A percentile compares a stretch with the other conserved stretches of the same genome.
Conservation (phyloP, 2,797 vertebrate genomes). For the Pteropus rufus region DNA sequence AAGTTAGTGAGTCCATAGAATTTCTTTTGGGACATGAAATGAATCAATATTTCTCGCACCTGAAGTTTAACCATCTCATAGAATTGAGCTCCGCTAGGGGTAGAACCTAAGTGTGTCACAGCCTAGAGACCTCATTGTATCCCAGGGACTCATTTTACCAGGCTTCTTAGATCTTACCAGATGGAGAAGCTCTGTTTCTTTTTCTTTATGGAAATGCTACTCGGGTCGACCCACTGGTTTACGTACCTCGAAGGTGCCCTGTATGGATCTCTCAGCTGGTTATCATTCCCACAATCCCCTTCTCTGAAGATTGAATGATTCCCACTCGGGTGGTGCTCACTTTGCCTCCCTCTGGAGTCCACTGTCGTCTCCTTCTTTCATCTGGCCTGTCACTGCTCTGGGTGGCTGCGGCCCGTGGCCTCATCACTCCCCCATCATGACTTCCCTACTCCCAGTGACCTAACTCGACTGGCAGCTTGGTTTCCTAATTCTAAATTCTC, state of each 20-base stretch:
- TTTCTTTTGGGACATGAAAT: background rate
- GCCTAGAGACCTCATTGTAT: background rate
- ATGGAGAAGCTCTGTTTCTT: background rate
- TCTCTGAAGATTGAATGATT: background rate
- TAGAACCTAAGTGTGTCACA: background rate
- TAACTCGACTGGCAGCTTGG: background rate
- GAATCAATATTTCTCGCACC: background rate
- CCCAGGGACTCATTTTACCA: too few relatives aligned
- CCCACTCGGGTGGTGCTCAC: too few relatives aligned
- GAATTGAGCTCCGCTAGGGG: background rate
- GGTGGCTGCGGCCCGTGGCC: background rate
- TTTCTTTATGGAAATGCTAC: background rate
- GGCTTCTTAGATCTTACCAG: background rate
- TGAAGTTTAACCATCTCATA: background rate
- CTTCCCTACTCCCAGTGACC: background rate
- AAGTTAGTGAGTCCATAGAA: background rate
- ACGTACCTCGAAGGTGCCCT: too few relatives aligned
- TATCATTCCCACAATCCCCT: background rate
- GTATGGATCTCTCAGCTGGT: background rate
- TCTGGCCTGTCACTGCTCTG: background rate
- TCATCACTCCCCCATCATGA: background rate
- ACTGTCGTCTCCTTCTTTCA: background rate
- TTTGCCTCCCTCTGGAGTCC: background rate
- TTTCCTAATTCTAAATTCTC: background rate
- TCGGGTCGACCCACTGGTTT: background rate